These are phyloP conservation scores for Cryptocephalus moraei DNA, from an alignment of 2,888 invertebrate species.

Conservation along the genomic window DNA sequence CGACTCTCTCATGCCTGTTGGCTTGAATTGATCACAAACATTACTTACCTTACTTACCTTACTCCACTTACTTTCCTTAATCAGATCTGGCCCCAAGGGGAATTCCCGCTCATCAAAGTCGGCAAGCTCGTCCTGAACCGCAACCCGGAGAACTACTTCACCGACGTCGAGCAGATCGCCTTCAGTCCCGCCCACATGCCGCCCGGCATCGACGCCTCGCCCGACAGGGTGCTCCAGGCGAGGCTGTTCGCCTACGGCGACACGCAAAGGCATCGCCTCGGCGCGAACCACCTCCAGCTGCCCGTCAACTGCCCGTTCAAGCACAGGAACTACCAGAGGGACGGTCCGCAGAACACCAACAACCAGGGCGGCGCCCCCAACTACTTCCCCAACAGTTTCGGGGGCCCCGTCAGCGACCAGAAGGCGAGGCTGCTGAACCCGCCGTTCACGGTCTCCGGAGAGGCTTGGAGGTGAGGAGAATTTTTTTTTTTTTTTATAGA, in stretches of 20 bases:
- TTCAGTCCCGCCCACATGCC: slow-evolving; percentile 85
- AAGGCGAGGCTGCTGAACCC: slow-evolving; percentile 51
- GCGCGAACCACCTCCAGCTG: slow-evolving; percentile 84
- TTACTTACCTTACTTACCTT: too few relatives aligned
- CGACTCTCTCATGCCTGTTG: too few relatives aligned
- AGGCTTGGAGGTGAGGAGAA: slow-evolving; percentile 52
- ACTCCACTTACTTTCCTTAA: too few relatives aligned
- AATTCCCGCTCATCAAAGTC: slow-evolving; percentile 80
- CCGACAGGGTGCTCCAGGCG: slow-evolving; percentile 87
- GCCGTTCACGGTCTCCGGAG: slow-evolving; percentile 55
- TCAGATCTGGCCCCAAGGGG: slow-evolving; percentile 69
- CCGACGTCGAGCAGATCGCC: slow-evolving; percentile 88
- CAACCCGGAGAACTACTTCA: slow-evolving; percentile 88
- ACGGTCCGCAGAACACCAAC: slow-evolving; percentile 68
- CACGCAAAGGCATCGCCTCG: slow-evolving; percentile 85
- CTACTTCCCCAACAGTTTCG: slow-evolving; percentile 94
- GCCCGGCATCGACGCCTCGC: slow-evolving; percentile 88
- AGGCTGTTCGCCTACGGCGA: slow-evolving; percentile 86
- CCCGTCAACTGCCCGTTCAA: slow-evolving; percentile 92
- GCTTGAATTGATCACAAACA: too few relatives aligned
- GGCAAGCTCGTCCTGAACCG: slow-evolving; percentile 78
- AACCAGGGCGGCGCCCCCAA: slow-evolving; percentile 88
- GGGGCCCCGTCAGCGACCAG: slow-evolving; percentile 67
- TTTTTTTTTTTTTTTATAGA: background rate
- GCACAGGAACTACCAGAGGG: slow-evolving; percentile 77